phyloP scores from a whole-genome alignment of 2,113 vertebrate species.

The Caracal caracal region DNA sequence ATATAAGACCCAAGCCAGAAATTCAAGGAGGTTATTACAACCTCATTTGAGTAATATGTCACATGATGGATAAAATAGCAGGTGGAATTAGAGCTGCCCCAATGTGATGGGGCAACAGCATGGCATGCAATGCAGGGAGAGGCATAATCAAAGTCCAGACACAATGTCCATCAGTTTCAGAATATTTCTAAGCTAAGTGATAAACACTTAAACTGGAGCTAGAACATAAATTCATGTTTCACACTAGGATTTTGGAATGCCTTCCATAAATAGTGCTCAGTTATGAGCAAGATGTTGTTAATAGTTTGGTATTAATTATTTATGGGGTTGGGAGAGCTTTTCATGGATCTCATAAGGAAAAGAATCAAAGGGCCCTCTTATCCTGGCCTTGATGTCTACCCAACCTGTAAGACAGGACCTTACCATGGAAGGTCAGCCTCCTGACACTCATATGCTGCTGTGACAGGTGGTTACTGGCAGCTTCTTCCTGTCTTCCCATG shows the following conservation, averaged over 20 bases:
- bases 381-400: not conserved
- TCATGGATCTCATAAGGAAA: not conserved
- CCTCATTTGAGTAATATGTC: not conserved
- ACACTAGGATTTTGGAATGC: not conserved
- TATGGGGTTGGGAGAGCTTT: not conserved
- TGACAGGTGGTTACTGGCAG: not conserved
- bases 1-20: not conserved
- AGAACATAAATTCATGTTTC: no score
- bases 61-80: not conserved
- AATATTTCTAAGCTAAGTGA: not conserved
- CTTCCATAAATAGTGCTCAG: not conserved
- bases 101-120: not conserved
- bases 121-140: fast-evolving
- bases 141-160: not conserved
- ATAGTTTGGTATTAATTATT: not conserved
- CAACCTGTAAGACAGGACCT: not conserved
- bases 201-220: not conserved
- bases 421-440: not conserved
- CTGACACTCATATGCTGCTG: not conserved
- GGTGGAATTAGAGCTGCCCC: not conserved
- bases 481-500: not conserved
- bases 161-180: not conserved
- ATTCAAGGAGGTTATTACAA: not conserved
- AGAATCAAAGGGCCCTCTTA: not conserved
- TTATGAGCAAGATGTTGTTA: not conserved